These are phyloP conservation scores for Etheostoma cragini DNA, from an alignment of 2,113 vertebrate genomes.

Conservation along the genomic window DNA sequence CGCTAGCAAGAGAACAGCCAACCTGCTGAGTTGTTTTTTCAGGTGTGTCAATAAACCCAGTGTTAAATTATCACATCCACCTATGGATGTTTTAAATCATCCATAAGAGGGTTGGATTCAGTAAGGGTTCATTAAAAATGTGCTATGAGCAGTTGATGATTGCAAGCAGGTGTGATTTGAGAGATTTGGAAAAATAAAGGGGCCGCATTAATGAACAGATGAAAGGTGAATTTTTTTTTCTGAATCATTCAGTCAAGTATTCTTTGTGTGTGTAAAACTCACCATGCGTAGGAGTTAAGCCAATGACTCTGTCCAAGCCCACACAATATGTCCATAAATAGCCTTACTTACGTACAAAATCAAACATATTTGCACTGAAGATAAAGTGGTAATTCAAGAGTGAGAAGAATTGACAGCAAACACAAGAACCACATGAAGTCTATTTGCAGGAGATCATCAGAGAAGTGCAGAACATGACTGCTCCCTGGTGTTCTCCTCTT, in stretches of 20 bases:
- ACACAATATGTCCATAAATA: conserved; percentile 75
- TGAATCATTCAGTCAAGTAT: conserved; percentile 71
- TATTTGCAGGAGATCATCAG: conserved; percentile 36
- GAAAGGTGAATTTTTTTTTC: conserved; percentile 72
- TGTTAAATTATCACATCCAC: conserved; percentile 73
- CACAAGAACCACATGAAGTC: conserved; percentile 27
- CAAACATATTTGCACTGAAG: conserved; percentile 24
- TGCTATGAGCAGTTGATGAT: conserved; percentile 28
- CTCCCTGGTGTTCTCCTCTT: conserved; percentile 55
- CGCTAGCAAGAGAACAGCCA: conserved; percentile 21
- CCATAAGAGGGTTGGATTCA: conserved; percentile 50
- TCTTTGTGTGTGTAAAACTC: conserved; percentile 71
- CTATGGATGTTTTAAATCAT: conserved; percentile 69
- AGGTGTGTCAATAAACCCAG: conserved; percentile 67
- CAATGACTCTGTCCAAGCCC: conserved; percentile 69
- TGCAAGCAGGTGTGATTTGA: conserved; percentile 58
- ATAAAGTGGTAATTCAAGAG: background rate
- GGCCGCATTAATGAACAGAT: conserved; percentile 55
- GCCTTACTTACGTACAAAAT: conserved; percentile 64
- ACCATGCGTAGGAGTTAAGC: conserved; percentile 64
- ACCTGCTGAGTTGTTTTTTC: conserved; percentile 65
- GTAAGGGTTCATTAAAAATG: conserved; percentile 41
- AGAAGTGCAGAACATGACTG: conserved; percentile 46
- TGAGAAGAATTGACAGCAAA: background rate
- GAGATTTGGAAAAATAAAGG: conserved; percentile 3